phyloP scores from a whole-genome alignment of 2,113 vertebrate genomes.

The Odontophorus gujanensis region DNA sequence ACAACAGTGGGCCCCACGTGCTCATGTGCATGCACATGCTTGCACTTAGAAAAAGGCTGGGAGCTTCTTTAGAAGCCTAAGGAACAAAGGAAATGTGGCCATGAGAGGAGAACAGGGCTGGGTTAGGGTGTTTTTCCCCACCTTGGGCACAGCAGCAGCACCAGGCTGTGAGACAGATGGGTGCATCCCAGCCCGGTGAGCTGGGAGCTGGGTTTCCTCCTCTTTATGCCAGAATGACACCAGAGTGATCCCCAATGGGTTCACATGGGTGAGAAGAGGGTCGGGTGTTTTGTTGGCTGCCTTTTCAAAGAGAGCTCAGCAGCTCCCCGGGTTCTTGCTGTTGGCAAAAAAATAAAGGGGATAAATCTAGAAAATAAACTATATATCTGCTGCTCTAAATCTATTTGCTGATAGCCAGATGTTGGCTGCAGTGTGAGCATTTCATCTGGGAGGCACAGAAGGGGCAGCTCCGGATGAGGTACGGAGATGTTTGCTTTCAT shows the following conservation, averaged over 20 bases:
- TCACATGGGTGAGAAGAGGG: slow-evolving; percentile 16
- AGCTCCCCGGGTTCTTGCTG: neutral
- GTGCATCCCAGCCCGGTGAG: neutral
- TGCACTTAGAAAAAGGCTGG: neutral
- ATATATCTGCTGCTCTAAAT: slow-evolving; percentile 21
- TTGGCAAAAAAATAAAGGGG: slow-evolving; percentile 58
- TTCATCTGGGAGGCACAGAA: neutral
- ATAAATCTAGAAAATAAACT: slow-evolving; percentile 47
- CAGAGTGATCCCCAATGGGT: neutral
- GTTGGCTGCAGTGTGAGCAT: slow-evolving; percentile 15
- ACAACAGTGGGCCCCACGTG: neutral
- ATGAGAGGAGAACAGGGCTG: neutral
- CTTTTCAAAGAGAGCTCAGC: slow-evolving; percentile 36
- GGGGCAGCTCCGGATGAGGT: neutral
- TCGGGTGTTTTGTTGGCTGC: slow-evolving; percentile 9
- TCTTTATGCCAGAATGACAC: neutral
- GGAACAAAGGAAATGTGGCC: fast-evolving
- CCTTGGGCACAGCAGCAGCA: neutral
- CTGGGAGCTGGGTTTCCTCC: neutral
- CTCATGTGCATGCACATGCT: fast-evolving
- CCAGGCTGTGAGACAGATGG: neutral
- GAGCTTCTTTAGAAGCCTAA: neutral
- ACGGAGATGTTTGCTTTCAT: slow-evolving; percentile 10
- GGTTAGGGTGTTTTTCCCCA: fast-evolving
- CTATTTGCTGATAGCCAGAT: slow-evolving; percentile 56